Conservation (phyloP, 2,113 vertebrate genomes). For the Sprattus sprattus region DNA sequence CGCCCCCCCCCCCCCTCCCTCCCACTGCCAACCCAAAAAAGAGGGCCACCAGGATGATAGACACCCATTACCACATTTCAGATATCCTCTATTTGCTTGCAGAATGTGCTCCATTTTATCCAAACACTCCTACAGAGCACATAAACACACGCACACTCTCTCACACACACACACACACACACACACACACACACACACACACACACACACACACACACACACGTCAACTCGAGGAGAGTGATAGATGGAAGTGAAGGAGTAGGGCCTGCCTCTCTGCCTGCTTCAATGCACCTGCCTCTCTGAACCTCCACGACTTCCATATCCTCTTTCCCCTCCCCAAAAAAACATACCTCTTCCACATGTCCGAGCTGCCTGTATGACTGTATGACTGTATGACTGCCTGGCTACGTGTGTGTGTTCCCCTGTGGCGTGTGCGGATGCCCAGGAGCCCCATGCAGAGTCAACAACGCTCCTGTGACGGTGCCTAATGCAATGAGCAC, state of each 20-base stretch:
- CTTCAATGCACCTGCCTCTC: background rate
- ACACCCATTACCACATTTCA: background rate
- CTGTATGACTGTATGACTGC: background rate
- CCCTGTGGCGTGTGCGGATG: background rate
- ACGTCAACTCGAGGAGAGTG: background rate
- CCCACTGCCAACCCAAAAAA: background rate
- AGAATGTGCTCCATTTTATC: background rate
- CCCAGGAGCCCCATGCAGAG: conserved; percentile 14
- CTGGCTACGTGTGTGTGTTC: background rate
- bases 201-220: background rate
- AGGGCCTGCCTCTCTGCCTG: too few relatives aligned
- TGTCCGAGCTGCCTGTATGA: background rate
- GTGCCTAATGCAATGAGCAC: conserved; percentile 33
- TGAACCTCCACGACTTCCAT: background rate
- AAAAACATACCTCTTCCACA: background rate
- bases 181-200: background rate
- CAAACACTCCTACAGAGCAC: background rate
- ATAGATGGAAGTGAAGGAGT: too few relatives aligned
- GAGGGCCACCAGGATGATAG: background rate
- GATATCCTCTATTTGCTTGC: background rate
- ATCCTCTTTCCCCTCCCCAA: background rate
- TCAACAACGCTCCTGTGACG: conserved; percentile 18
- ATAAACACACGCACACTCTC: background rate
- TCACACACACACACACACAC: background rate
- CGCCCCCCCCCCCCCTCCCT: background rate